Conservation (phyloP, 2,113 vertebrate species). For the Microtus ochrogaster region DNA sequence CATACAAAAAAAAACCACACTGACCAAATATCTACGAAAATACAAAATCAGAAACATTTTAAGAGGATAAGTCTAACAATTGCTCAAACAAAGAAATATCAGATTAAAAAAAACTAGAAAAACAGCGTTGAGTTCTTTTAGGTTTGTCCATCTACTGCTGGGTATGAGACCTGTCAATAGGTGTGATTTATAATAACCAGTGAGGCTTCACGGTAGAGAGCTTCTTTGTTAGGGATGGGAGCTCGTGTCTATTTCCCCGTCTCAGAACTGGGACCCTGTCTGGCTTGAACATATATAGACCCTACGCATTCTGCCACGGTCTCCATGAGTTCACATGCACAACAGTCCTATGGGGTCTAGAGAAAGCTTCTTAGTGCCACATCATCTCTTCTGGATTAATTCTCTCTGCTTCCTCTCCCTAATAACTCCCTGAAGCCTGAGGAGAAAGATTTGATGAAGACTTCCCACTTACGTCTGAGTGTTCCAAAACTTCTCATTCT, state of each 20-base stretch:
- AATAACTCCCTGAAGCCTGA: background rate
- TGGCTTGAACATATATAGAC: background rate
- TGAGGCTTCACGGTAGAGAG: background rate
- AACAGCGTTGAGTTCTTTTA: background rate
- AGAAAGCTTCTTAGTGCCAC: too few species aligned
- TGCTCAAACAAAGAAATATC: background rate
- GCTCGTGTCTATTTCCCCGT: rapidly evolving
- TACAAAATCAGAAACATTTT: background rate
- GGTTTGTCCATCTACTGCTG: background rate
- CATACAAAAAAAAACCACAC: background rate
- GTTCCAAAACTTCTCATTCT: background rate
- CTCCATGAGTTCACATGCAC: background rate
- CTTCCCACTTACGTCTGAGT: background rate
- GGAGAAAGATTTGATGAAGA: background rate
- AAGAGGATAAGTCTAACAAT: background rate
- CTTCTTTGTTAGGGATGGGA: background rate
- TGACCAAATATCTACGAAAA: background rate
- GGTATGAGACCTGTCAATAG: background rate
- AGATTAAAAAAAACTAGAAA: background rate
- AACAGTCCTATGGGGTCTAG: too few species aligned
- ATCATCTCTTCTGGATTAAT: background rate
- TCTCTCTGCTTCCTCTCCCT: background rate
- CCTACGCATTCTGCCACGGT: background rate
- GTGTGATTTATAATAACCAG: too few species aligned
- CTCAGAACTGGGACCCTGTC: background rate